Evolutionary conservation across 2,797 vertebrate genomes (phyloP).

Genomic region (Distichodus sexfasciatus): DNA sequence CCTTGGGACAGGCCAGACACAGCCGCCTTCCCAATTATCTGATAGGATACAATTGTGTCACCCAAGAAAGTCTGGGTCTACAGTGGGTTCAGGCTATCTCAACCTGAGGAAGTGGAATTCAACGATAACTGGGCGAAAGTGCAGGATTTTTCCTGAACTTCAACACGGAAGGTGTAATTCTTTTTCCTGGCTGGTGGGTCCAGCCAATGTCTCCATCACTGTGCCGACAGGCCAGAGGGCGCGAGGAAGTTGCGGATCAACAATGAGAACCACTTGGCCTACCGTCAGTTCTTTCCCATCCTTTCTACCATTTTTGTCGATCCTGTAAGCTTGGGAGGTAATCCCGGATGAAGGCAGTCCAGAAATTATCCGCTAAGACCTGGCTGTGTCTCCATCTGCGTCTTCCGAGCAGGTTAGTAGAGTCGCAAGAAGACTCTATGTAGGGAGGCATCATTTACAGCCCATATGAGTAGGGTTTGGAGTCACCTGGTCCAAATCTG

Average conservation of each 20-base stretch:
- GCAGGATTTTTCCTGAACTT: too few species aligned
- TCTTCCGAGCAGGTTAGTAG: neutral
- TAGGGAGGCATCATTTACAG: neutral
- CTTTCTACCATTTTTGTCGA: slow-evolving; percentile 3
- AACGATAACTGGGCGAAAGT: too few species aligned
- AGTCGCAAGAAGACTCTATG: neutral
- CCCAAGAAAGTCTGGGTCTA: too few species aligned
- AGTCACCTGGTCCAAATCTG: slow-evolving; percentile 16
- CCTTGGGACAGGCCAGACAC: too few species aligned
- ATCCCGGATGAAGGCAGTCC: neutral
- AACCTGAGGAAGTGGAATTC: too few species aligned
- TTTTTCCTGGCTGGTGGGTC: neutral
- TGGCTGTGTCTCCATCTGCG: neutral
- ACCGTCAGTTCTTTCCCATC: neutral
- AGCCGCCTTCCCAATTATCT: too few species aligned
- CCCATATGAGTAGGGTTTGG: slow-evolving; percentile 8
- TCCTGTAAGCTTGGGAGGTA: slow-evolving; percentile 24
- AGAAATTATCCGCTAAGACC: neutral
- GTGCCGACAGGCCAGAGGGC: neutral
- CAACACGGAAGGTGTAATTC: too few species aligned
- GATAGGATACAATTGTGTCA: too few species aligned
- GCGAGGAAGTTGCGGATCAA: neutral
- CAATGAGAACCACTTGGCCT: neutral
- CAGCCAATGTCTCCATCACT: neutral
- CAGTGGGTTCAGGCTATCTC: too few species aligned